Evolutionary conservation across 2,113 vertebrate species (phyloP), one percentile per base, ranked within the genome.

Genomic region (Xiphophorus hellerii): DNA sequence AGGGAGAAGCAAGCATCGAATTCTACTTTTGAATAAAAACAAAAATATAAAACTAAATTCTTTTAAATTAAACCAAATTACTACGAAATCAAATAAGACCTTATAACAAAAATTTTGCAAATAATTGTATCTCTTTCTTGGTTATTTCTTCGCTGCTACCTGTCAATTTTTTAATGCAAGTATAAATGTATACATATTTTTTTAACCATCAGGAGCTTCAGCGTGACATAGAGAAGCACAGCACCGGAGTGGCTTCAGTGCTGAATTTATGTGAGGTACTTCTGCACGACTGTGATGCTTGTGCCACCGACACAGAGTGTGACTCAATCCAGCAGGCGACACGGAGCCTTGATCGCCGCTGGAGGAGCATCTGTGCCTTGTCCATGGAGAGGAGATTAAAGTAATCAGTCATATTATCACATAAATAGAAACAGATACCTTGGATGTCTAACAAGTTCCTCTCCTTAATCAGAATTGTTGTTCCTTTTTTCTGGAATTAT

Each of bases 271-370:
- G 97, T n/a, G 98, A 99, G 84, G 97, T 99, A 3, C 95, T 99
- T 11, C 96, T 99, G 73, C 98, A 99, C 0, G 98, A 99, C 93
- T 98, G 98, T 1, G 98, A 99, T 11, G 98, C 98, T 14, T 99
- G 98, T 8, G 95, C 97, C 87, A 99, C 97, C 0, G 97, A 99
- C 6, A 93, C 96, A 0, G 97, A 99, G 90, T 99, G 96, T 28
- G 96, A 98, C 82, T 99, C 98, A 84, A 98, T 99, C 93, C 98
- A 99, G 91, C 97, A 97, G 89, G 98, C 98, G 3, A 98, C 97
- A 0, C 95, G 97, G 1, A 98, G 93, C 90, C 94, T 99, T 73
- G 98, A 99, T 85, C 96, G 97, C 79, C 95, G 97, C 25, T 99
- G 98, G 98, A 96, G 98, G 78, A 98, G 96, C 79, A 99, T 99